Conservation (phyloP, 2,888 invertebrate genomes). For the Luffia ferchaultella region DNA sequence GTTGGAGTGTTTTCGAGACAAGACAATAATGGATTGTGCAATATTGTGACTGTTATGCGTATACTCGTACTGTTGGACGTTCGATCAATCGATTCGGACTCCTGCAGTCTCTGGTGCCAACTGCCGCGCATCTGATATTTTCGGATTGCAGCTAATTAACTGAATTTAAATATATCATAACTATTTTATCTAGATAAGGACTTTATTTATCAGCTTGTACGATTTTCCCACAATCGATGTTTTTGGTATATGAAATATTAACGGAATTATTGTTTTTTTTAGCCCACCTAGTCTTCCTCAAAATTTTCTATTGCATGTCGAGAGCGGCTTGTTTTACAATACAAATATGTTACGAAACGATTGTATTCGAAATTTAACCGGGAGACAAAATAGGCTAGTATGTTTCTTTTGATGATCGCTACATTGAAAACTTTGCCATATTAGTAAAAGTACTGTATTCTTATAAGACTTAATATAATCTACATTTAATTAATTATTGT, state of each 20-base stretch:
- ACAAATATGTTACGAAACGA: slow-evolving; percentile 33
- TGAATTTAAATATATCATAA: neutral
- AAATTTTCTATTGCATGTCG: slow-evolving; percentile 25
- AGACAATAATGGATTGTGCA: neutral
- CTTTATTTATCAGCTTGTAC: neutral
- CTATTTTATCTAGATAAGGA: neutral
- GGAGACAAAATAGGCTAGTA: slow-evolving; percentile 32
- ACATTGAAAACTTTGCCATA: slow-evolving; percentile 68
- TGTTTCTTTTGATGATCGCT: slow-evolving; percentile 36
- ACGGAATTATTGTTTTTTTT: slow-evolving; percentile 15
- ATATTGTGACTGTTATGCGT: neutral
- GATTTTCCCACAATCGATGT: neutral
- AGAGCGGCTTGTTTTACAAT: slow-evolving; percentile 14
- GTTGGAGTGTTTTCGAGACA: neutral
- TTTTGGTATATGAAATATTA: neutral
- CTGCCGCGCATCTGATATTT: neutral
- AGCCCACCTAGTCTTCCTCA: slow-evolving; percentile 58
- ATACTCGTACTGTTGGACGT: neutral
- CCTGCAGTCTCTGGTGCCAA: neutral
- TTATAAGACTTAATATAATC: slow-evolving; percentile 51
- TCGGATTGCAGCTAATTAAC: neutral
- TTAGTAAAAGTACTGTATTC: slow-evolving; percentile 60
- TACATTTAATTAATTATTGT: slow-evolving; percentile 34
- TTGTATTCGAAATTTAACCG: neutral
- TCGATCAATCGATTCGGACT: neutral